phyloP scores from a whole-genome alignment of 2,113 vertebrate species.

The Gadus chalcogrammus region DNA sequence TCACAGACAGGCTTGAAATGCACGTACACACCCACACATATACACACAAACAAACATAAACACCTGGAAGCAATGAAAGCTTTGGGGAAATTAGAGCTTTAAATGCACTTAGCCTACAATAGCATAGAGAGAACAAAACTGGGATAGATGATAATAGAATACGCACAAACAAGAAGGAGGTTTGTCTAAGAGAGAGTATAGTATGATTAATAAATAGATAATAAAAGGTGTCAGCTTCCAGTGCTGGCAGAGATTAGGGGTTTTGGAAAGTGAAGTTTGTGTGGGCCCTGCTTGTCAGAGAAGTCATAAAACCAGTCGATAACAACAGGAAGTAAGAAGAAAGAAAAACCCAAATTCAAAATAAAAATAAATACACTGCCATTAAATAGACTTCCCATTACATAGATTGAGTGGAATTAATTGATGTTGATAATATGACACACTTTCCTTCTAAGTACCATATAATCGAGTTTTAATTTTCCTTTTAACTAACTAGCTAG shows the following conservation, averaged over 20 bases:
- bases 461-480: too few species aligned
- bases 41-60: constrained; percentile 25
- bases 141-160: background rate
- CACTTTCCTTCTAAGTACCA: too few species aligned
- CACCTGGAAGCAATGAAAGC: constrained; percentile 65
- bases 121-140: constrained; percentile 9
- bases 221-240: background rate
- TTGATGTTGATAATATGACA: too few species aligned
- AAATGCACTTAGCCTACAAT: constrained; percentile 51
- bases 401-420: too few species aligned
- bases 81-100: constrained; percentile 65
- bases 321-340: too few species aligned
- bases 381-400: too few species aligned
- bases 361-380: too few species aligned
- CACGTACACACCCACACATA: constrained; percentile 25
- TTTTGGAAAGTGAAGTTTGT: constrained; percentile 5
- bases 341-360: too few species aligned
- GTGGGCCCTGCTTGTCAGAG: background rate
- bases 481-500: too few species aligned
- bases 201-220: background rate
- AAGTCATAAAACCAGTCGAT: background rate
- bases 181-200: background rate
- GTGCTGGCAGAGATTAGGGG: background rate
- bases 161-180: background rate
- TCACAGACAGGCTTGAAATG: constrained; percentile 31